These are phyloP conservation scores for Heliconius hewitsoni DNA, from an alignment of 1,140 invertebrate genomes.

Conservation along the genomic window DNA sequence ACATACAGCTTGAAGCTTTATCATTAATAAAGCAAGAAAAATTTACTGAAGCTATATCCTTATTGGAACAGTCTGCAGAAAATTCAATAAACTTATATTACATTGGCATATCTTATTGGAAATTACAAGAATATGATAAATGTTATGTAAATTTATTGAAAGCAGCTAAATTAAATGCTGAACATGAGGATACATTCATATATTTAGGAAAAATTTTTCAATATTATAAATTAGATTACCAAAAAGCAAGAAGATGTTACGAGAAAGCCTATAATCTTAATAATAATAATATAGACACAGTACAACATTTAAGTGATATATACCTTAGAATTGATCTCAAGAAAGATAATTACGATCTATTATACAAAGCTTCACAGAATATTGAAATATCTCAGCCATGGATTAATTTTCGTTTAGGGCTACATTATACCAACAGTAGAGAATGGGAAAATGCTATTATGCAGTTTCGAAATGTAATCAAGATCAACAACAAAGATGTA, in stretches of 20 bases:
- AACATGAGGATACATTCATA: slow-evolving; percentile 87
- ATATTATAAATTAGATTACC: slow-evolving; percentile 82
- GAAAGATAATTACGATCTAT: slow-evolving; percentile 85
- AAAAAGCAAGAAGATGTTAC: slow-evolving; percentile 90
- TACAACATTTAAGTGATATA: slow-evolving; percentile 88
- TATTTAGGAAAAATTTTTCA: slow-evolving; percentile 90
- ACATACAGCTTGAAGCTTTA: slow-evolving; percentile 63
- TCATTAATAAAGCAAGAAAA: slow-evolving; percentile 77
- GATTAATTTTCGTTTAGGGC: slow-evolving; percentile 90
- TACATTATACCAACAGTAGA: slow-evolving; percentile 87
- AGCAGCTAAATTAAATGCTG: slow-evolving; percentile 88
- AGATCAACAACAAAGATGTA: slow-evolving; percentile 86
- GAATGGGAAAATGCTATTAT: slow-evolving; percentile 88
- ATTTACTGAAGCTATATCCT: slow-evolving; percentile 80
- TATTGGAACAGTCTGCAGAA: slow-evolving; percentile 76
- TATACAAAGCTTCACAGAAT: slow-evolving; percentile 83
- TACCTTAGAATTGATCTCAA: slow-evolving; percentile 86
- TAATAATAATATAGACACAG: slow-evolving; percentile 84
- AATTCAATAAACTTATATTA: slow-evolving; percentile 82
- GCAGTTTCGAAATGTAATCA: slow-evolving; percentile 88
- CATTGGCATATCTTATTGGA: slow-evolving; percentile 86
- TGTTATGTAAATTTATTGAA: slow-evolving; percentile 85
- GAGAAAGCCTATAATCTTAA: slow-evolving; percentile 91
- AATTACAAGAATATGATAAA: slow-evolving; percentile 83
- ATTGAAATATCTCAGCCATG: slow-evolving; percentile 83